Evolutionary conservation across 2,113 vertebrate species (phyloP), one percentile per base, ranked within the genome.

Genomic region (Apteryx owenii): DNA sequence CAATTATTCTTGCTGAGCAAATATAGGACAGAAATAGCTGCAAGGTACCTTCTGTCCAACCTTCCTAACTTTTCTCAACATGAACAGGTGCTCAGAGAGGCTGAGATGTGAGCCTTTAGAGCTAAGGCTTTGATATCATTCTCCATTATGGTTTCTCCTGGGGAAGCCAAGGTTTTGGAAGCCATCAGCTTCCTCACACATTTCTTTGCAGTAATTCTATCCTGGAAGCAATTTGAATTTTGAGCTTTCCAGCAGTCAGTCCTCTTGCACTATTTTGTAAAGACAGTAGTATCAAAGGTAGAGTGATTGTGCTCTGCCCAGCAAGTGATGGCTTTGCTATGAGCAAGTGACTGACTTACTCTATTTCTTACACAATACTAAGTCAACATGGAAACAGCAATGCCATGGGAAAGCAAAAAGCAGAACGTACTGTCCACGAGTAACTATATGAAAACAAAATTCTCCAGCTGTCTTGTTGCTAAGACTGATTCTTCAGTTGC

Each of bases 401-500:
- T 88, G 85, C 73, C 77, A 79, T 31, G 85, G 92, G 82, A 84
- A 94, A 95, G 81, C 80, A 71, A 70, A 56, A 71, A 66, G 80
- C 73, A 95, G 95, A 97, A 97, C 13, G 18, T 91, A 78, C 88
- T 96, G 97, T 97, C 95, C 95, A 70, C 10, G 0, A 92, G 81
- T 58, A 86, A 78, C 81, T 75, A 81, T 19, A 61, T 81, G 92
- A 90, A 94, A 94, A 96, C 87, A 92, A 77, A 95, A 90, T 93
- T 80, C 90, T 92, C 87, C 78, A 81, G 94, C 90, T 93, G 85
- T 88, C 97, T 94, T 71, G 97, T 96, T 96, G 93, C 96, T 96
- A 96, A 46, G 96, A 89, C 88, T 76, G 80, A 78, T 95, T 80
- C 88, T 96, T 82, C 36, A 56, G 96, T 97, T 97, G 95, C 97